Base-by-base conservation (phyloP, 2,888 invertebrate species). In the Rhaphigaster nebulosa region DNA sequence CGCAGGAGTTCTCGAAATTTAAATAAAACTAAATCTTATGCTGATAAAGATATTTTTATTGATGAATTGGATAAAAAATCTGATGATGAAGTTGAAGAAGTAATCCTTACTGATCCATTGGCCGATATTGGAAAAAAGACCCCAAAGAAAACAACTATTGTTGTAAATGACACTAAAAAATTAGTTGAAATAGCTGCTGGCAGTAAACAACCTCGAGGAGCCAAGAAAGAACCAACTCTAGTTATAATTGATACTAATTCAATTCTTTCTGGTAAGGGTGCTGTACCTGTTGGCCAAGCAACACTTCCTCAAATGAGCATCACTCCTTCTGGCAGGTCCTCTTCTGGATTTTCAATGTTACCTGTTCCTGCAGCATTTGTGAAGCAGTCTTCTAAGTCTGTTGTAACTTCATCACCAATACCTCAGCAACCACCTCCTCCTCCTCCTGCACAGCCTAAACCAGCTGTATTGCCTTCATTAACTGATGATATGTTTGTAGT, bases 401-500 rank as follows among this genome's bases (percentile, higher is more conserved):
- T 84, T 4, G 29, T 87, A 26, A 50, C 70, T 45, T 12, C 54
- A 70, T 20, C 89, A 52, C 50, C 89, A 76, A 90, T 88, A 18
- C 52, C 76, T 18, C 92, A 92, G 50, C 91, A 91, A 38, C 84
- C 91, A 91, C 90, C 93, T 92, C 93, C 93, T 93, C 93, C 93
- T 93, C 94, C 92, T 90, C 92, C 93, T 88, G 92, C 92, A 90
- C 91, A 92, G 91, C 93, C 92, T 84, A 95, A 92, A 93, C 95
- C 96, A 70, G 95, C 95, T 60, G 96, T 97, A 92, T 94, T 98
- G 92, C 97, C 97, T 0, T 97, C 97, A 15, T 94, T 98, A 45
- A 98, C 98, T 38, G 98, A 98, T 93, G 98, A 98, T 93, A 98
- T 98, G 97, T 98, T 97, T 93, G 98, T 98, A 23, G 96, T 98